Evolutionary conservation across 2,113 vertebrate species (phyloP), one percentile per base, ranked within the genome.

Genomic region (Centropristis striata): DNA sequence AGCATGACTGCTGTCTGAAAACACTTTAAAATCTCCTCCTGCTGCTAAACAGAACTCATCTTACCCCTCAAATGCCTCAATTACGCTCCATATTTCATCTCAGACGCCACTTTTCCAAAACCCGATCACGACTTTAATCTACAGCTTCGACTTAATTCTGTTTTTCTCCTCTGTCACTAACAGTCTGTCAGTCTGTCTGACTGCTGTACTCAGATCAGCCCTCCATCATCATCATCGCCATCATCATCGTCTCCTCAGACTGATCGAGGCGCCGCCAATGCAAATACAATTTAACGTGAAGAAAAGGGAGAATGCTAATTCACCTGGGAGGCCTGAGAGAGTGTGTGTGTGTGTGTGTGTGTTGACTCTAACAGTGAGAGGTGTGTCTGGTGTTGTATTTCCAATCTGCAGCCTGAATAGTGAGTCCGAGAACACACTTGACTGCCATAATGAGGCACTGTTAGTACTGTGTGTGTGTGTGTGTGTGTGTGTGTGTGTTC

Each of bases 361-460:
- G 54, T 50, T 12, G 41, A 64, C 64, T 78, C 67, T 72, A 74
- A 83, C 80, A 86, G 83, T 70, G 75, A 89, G 78, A 80, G 90
- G 88, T 72, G 90, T 90, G 92, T 76, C 88, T 68, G 87, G 90
- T 90, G 84, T 92, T 72, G 82, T 81, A 60, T 90, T 90, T 87
- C 87, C 51, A 76, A 73, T 86, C 85, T 46, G 79, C 60, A 50
- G 75, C 41, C 73, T 85, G 86, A 88, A 90, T 72, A 59, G 73
- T 2, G 47, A 72, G 85, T 77, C 64, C 16, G 27, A 74, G 53
- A 83, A 86, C 87, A 85, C 87, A 80, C 80, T 85, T 67, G 75
- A 85, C 80, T 37, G 60, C 76, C 1, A 7, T 86, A 86, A 84
- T 70, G 55, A 87, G 76, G 73, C 46, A 36, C 51, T 78, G 42